phyloP scores from a whole-genome alignment of 2,888 invertebrate species.

The Bhutanitis thaidina region DNA sequence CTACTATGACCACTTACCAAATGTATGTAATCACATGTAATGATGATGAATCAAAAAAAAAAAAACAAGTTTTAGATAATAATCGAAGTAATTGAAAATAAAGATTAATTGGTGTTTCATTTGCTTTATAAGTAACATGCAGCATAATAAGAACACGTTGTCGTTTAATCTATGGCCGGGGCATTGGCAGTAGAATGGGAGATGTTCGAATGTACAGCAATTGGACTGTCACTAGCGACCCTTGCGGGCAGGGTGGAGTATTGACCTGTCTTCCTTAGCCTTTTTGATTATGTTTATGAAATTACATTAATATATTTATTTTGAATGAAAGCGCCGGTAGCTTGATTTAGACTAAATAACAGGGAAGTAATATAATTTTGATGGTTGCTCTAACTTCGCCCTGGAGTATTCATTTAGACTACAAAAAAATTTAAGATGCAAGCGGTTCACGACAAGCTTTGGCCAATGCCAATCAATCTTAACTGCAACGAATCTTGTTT shows the following conservation, averaged over 20 bases:
- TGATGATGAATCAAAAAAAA: too few relatives aligned
- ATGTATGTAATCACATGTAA: too few relatives aligned
- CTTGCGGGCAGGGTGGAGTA: background rate
- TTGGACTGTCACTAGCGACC: constrained; percentile 15
- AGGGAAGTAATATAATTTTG: too few relatives aligned
- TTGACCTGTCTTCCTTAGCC: background rate
- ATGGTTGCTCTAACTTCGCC: too few relatives aligned
- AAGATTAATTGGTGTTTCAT: constrained; percentile 11
- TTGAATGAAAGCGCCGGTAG: background rate
- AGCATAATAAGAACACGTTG: constrained; percentile 11
- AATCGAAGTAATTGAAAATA: background rate
- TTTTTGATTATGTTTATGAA: background rate
- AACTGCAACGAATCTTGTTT: too few relatives aligned
- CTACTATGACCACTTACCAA: too few relatives aligned
- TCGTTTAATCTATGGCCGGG: constrained; percentile 10
- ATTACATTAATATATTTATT: background rate
- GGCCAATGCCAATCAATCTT: too few relatives aligned
- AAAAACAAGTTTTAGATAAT: too few relatives aligned
- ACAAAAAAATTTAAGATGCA: too few relatives aligned
- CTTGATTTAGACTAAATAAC: too few relatives aligned
- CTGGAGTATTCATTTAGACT: too few relatives aligned
- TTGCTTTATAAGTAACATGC: constrained; percentile 2
- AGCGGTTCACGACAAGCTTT: too few relatives aligned
- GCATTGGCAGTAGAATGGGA: constrained; percentile 15
- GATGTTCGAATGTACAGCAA: constrained; percentile 4